Percentiles rank a stretch among this genome's conserved stretches.
Evolutionary conservation across 2,797 vertebrate genomes (phyloP).

Genomic region (Linurgus olivaceus): DNA sequence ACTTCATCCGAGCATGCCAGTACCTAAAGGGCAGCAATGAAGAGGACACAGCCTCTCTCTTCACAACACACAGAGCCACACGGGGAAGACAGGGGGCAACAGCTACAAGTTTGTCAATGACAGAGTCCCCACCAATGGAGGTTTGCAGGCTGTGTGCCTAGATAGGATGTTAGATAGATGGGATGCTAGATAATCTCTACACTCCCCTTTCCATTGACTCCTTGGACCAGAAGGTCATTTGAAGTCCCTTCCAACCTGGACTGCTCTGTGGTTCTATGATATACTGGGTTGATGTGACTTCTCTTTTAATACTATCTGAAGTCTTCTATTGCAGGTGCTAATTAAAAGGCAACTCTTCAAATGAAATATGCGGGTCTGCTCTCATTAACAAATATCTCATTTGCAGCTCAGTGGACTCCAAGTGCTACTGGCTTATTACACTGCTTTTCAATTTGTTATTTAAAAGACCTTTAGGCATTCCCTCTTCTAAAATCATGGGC

Average conservation of each 20-base stretch:
- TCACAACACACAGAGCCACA: not conserved
- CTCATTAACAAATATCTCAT: not conserved
- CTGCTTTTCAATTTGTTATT: not conserved
- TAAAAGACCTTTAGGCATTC: not conserved
- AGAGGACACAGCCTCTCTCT: not conserved
- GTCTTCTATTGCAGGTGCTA: not conserved
- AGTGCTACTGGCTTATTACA: not conserved
- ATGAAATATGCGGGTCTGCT: not conserved
- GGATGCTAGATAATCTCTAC: not conserved
- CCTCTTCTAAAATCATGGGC: not conserved
- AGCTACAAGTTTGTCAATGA: not conserved
- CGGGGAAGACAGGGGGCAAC: not conserved
- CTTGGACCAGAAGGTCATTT: not conserved
- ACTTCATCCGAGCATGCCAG: not conserved
- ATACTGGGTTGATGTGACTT: not conserved
- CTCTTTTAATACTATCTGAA: not conserved
- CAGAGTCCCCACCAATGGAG: not conserved
- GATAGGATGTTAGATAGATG: not conserved
- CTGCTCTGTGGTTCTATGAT: not conserved
- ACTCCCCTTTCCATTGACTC: not conserved
- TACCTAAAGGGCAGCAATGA: not conserved
- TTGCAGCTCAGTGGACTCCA: not conserved
- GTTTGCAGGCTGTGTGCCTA: not conserved
- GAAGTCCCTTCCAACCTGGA: not conserved
- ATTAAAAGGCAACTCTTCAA: not conserved